Base-by-base conservation (phyloP, 2,888 invertebrate species). In the Apodemia hepburni region DNA sequence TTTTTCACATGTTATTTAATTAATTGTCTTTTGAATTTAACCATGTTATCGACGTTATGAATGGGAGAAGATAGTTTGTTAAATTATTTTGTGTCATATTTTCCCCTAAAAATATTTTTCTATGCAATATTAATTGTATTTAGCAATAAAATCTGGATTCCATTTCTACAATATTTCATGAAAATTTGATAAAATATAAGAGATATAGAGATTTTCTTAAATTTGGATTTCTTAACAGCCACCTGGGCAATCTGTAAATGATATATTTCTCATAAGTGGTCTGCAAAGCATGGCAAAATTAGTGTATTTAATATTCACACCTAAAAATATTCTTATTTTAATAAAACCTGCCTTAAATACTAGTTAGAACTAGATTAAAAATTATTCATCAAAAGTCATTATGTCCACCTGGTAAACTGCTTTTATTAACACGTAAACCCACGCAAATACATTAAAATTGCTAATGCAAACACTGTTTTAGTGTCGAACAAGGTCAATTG, bases 341-440 rank as follows among this genome's bases (percentile, higher is more conserved):
- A 15, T 15, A 42, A 42, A 42, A 42, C 42, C 42, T 15, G 12
- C 11, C 22, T 22, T 27, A 27, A 54, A 54, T 11, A 51, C 3
- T 4, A 11, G 18, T 11, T 51, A 7, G 51, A 54, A 54, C 15
- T 27, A 54, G 51, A 54, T 54, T 27, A 54, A 54, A 27, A 54
- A 49, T 18, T 18, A 54, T 54, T 12, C 18, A 54, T 54, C 51
- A 27, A 54, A 22, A 54, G 22, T 51, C 17, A 51, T 54, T 54
- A 54, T 42, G 15, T 12, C 51, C 51, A 54, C 51, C 51, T 54
- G 51, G 51, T 54, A 15, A 27, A 54, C 51, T 54, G 22, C 51
- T 54, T 49, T 42, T 49, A 49, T 17, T 49, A 54, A 54, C 51
- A 54, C 51, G 12, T 22, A 54, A 54, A 6, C 51, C 51, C 51